These are phyloP conservation scores for Drosophila quinaria DNA, from an alignment of 2,888 invertebrate species.

Conservation along the genomic window DNA sequence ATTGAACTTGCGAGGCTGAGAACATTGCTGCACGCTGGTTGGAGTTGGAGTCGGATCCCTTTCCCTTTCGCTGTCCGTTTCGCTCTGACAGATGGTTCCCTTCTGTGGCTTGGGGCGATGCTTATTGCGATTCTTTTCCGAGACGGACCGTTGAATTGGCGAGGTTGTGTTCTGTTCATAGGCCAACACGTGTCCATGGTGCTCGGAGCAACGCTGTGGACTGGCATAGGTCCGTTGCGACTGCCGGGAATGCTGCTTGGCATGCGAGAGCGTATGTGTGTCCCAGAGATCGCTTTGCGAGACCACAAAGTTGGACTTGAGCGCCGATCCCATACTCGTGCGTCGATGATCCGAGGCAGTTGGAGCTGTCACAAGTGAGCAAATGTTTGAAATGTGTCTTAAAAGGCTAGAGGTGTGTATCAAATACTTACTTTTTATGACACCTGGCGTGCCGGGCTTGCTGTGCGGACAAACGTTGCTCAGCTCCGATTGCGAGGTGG, in stretches of 20 bases:
- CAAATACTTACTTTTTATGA: slow-evolving; percentile 76
- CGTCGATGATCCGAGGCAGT: slow-evolving; percentile 83
- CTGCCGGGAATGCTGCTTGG: slow-evolving; percentile 85
- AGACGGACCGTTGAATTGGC: slow-evolving; percentile 89
- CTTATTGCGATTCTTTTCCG: slow-evolving; percentile 88
- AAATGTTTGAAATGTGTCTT: background rate
- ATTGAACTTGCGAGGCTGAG: slow-evolving; percentile 82
- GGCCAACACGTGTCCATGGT: slow-evolving; percentile 83
- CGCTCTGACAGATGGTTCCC: slow-evolving; percentile 87
- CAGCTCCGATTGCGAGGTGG: slow-evolving; percentile 85
- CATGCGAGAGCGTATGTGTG: slow-evolving; percentile 88
- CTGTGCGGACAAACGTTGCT: slow-evolving; percentile 85
- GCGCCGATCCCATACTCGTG: slow-evolving; percentile 83
- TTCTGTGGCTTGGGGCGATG: slow-evolving; percentile 86
- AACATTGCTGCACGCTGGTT: slow-evolving; percentile 77
- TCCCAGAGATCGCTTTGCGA: slow-evolving; percentile 90
- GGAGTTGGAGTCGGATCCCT: slow-evolving; percentile 83
- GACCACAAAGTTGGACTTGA: slow-evolving; percentile 88
- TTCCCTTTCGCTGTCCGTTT: slow-evolving; percentile 86
- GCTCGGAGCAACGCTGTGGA: slow-evolving; percentile 85
- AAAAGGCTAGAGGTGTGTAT: background rate
- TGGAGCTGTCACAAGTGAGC: slow-evolving; percentile 62
- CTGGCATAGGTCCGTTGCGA: slow-evolving; percentile 85
- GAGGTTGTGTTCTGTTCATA: slow-evolving; percentile 84
- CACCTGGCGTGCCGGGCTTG: slow-evolving; percentile 81